Evolutionary conservation across 2,797 vertebrate species (phyloP).

Genomic region (Podarcis siculus): DNA sequence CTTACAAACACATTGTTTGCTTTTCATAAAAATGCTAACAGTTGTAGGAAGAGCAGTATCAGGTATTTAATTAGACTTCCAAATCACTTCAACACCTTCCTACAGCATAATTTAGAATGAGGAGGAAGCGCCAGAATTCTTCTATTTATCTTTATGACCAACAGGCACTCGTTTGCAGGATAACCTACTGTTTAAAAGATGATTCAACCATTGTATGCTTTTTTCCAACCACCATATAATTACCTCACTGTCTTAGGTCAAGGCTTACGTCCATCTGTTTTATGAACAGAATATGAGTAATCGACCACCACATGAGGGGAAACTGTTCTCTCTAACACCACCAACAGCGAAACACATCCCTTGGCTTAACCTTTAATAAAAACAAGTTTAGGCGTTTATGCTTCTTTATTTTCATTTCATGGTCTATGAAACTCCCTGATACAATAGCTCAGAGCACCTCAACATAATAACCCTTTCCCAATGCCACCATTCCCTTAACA

Average conservation of each 20-base stretch:
- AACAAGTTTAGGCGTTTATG: too few species aligned
- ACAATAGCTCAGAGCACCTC: too few species aligned
- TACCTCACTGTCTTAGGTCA: not conserved
- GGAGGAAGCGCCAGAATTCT: not conserved
- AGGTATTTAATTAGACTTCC: conserved; percentile 60
- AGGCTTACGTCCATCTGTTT: not conserved
- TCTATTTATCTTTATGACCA: conserved; percentile 15
- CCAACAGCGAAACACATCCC: too few species aligned
- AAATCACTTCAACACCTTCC: conserved; percentile 49
- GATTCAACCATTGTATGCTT: not conserved
- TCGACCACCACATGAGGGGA: too few species aligned
- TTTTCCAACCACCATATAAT: not conserved
- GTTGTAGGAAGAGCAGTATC: conserved; percentile 42
- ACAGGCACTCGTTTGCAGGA: not conserved
- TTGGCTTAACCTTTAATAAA: too few species aligned
- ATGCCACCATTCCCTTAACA: too few species aligned
- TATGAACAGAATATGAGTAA: not conserved
- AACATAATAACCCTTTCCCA: too few species aligned
- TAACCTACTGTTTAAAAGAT: not conserved
- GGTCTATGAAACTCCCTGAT: too few species aligned
- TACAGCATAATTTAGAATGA: conserved; percentile 8
- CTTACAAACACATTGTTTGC: conserved; percentile 36
- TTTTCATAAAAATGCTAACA: conserved; percentile 35
- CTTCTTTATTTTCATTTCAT: too few species aligned
- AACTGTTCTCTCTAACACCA: too few species aligned